These are phyloP conservation scores for Metridium senile DNA, from an alignment of 92 coral and sea anemone species.

Conservation along the genomic window DNA sequence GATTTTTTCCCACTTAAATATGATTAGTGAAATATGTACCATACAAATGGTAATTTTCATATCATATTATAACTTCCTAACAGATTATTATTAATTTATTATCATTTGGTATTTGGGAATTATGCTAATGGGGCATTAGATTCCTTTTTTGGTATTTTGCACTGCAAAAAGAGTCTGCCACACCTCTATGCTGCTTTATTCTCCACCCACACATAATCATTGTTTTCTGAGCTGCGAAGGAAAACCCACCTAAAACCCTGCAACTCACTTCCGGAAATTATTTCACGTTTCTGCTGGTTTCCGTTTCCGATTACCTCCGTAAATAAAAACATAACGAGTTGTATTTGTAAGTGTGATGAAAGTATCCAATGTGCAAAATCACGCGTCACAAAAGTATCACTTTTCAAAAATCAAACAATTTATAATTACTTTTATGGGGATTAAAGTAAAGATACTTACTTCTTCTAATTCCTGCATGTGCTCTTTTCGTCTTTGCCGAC, in stretches of 20 bases:
- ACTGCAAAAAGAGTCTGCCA: neutral
- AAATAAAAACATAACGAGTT: neutral
- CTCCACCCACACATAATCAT: slow-evolving; percentile 2
- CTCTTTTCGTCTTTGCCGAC: slow-evolving; percentile 93
- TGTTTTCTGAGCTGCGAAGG: neutral
- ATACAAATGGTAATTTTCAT: no score
- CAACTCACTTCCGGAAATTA: neutral
- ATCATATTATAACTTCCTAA: no score
- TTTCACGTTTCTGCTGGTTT: neutral
- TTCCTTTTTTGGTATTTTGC: neutral
- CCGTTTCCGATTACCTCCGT: neutral
- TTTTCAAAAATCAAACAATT: neutral
- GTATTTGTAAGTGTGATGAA: no score
- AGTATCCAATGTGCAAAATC: neutral
- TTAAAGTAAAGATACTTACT: slow-evolving; percentile 43
- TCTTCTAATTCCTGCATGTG: slow-evolving; percentile 83
- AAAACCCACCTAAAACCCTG: neutral
- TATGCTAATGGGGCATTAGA: no score
- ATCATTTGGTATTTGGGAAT: no score
- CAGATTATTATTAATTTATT: no score
- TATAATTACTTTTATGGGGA: neutral
- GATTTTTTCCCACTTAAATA: no score
- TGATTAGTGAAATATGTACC: no score
- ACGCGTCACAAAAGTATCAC: neutral
- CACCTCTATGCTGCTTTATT: neutral